These are phyloP conservation scores for Heteropelma amictum DNA, from an alignment of 2,888 invertebrate genomes.

Conservation along the genomic window DNA sequence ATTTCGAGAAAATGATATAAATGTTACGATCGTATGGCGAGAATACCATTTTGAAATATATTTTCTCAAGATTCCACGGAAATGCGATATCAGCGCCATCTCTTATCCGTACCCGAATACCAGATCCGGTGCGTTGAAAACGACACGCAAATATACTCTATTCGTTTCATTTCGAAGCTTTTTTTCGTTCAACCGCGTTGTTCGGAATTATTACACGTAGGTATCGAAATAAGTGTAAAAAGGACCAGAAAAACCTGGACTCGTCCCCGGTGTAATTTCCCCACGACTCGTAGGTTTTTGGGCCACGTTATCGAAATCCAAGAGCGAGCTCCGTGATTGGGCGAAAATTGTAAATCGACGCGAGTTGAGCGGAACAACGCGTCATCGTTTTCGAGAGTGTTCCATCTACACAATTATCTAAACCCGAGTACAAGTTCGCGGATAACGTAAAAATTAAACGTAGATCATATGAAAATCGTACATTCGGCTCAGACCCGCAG, in stretches of 20 bases:
- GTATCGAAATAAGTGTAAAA: not conserved
- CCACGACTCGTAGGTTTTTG: slow-evolving; percentile 10
- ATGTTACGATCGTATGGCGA: too few relatives aligned
- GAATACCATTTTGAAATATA: too few relatives aligned
- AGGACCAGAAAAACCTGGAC: not conserved
- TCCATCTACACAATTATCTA: slow-evolving; percentile 32
- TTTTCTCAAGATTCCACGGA: too few relatives aligned
- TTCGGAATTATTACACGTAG: too few relatives aligned
- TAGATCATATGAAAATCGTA: slow-evolving; percentile 38
- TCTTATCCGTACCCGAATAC: too few relatives aligned
- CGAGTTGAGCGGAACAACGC: slow-evolving; percentile 1
- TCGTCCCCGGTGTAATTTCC: slow-evolving; percentile 17
- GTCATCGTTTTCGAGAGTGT: slow-evolving; percentile 5
- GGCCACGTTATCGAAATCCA: slow-evolving; percentile 45
- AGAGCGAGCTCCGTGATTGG: slow-evolving; percentile 16
- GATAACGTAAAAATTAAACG: slow-evolving; percentile 40
- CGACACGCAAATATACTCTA: too few relatives aligned
- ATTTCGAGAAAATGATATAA: too few relatives aligned
- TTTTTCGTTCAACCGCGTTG: too few relatives aligned
- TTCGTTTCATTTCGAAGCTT: too few relatives aligned
- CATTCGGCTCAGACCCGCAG: slow-evolving; percentile 6
- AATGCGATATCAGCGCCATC: too few relatives aligned
- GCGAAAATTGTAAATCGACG: slow-evolving; percentile 7
- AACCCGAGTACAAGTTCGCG: slow-evolving; percentile 3
- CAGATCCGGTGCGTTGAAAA: too few relatives aligned